Evolutionary conservation across 2,797 vertebrate species (phyloP), one percentile per base, ranked within the genome.

Genomic region (Caiman crocodilus): DNA sequence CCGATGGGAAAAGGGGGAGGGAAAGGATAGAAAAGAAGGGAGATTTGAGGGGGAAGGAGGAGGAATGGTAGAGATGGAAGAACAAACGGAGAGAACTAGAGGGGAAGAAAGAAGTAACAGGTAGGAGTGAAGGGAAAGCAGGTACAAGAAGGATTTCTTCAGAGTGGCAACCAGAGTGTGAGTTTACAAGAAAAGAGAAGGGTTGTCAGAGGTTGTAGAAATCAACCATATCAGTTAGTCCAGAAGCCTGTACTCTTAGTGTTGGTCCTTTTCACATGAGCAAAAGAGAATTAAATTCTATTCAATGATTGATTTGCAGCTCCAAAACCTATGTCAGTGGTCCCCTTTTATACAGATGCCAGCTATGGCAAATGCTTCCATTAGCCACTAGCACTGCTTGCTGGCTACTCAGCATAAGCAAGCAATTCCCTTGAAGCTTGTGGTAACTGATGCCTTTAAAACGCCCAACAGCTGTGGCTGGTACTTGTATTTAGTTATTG

Each of bases 1-100:
- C 94, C 92, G 90, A 95, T 97, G 94, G 93, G 89, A 96, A 82
- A 91, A 89, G 50, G 56, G 91, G 93, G 76, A 94, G 32, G 35
- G 91, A 94, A 79, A 94, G 32, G 90, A 32, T 16, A 88, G 74
- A 76, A 73, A 82, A 78, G 92, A 79, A 88, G 5, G 55, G 55
- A 89, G 42, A 10, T 50, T 50, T 15, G 15, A 35, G 73, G 87
- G 5, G 35, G 79, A 85, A 21, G 57, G 55, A 87, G 50, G 60
- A 85, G 26, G 78, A 83, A 57, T 75, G 67, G 69, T 42, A 73
- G n/a, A 61, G 56, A 17, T 50, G 42, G 42, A 50, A 50, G 42
- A 50, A 50, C 42, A 50, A 50, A 50, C 10, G 10, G 42, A 50
- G 42, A 50, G 42, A 50, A 50, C 42, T 11, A 50, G 42, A 18